Conservation (phyloP, 1,140 invertebrate genomes). For the Pogonomyrmex californicus region DNA sequence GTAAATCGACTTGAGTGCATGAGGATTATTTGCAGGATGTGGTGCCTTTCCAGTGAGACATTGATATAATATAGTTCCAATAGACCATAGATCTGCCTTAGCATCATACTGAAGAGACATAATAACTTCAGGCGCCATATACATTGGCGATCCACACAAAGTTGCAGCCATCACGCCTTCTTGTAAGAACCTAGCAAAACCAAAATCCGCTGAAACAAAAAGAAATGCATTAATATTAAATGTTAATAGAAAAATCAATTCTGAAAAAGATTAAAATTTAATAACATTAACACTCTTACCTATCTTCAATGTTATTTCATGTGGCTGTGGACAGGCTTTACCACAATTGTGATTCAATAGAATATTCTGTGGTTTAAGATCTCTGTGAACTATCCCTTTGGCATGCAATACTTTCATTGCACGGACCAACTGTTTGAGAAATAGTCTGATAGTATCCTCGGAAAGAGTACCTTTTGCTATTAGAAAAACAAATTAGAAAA, state of each 20-base stretch:
- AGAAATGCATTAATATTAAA: conserved; percentile 24
- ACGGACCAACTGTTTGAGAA: conserved; percentile 97
- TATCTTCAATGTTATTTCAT: conserved; percentile 98
- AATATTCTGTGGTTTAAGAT: conserved; percentile 99
- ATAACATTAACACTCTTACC: conserved; percentile 87
- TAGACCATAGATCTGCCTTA: conserved; percentile 99
- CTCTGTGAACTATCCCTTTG: conserved; percentile 99
- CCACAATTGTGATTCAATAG: conserved; percentile 94
- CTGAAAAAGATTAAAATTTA: background rate
- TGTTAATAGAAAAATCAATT: background rate
- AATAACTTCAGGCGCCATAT: conserved; percentile 99
- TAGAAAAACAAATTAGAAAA: conserved; percentile 14
- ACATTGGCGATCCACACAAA: conserved; percentile 99
- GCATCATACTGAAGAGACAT: conserved; percentile 99
- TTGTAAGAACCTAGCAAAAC: conserved; percentile 98
- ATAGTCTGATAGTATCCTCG: conserved; percentile 98
- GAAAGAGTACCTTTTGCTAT: conserved; percentile 96
- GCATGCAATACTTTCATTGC: conserved; percentile 98
- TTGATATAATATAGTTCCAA: conserved; percentile 99
- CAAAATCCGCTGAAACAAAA: conserved; percentile 96
- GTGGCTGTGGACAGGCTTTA: conserved; percentile 93
- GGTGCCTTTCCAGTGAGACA: conserved; percentile 99
- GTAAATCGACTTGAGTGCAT: conserved; percentile 98
- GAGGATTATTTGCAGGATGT: conserved; percentile 99
- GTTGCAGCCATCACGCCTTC: conserved; percentile 99